A percentile compares a stretch with the other conserved stretches of the same genome.
Conservation (phyloP, 2,797 vertebrate species). For the Podarcis siculus region DNA sequence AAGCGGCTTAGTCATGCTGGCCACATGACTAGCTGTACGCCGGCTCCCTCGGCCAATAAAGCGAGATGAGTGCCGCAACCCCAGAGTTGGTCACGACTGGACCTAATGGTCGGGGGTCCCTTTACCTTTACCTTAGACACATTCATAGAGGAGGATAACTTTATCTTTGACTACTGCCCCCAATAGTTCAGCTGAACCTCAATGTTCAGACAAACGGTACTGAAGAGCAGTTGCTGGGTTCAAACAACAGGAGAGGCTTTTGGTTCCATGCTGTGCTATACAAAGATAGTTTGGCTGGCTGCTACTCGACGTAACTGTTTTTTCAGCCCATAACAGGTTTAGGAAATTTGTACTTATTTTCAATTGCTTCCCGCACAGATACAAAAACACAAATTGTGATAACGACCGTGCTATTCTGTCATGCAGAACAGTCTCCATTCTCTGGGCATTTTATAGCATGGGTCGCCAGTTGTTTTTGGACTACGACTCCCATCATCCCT, state of each 20-base stretch:
- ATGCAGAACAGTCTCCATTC: not conserved
- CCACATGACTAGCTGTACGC: too few relatives aligned
- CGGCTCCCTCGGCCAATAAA: too few relatives aligned
- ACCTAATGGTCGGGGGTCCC: too few relatives aligned
- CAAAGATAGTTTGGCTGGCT: not conserved
- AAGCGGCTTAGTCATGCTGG: too few relatives aligned
- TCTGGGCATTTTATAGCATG: not conserved
- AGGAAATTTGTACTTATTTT: not conserved
- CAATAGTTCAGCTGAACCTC: not conserved
- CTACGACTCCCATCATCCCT: too few relatives aligned
- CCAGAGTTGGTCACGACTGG: too few relatives aligned
- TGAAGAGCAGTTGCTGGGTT: not conserved
- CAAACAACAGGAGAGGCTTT: not conserved
- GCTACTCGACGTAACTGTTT: too few relatives aligned
- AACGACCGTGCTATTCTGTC: not conserved
- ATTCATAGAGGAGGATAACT: not conserved
- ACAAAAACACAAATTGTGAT: not conserved
- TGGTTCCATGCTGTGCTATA: too few relatives aligned
- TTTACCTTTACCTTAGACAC: not conserved
- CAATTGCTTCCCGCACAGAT: not conserved
- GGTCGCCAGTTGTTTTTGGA: too few relatives aligned
- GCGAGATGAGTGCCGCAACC: too few relatives aligned
- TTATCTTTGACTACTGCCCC: not conserved
- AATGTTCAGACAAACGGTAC: too few relatives aligned
- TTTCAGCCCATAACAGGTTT: not conserved